phyloP scores from a whole-genome alignment of 37 sponge, comb jelly and placozoan genomes.

The Diacarnus erythraeanus region DNA sequence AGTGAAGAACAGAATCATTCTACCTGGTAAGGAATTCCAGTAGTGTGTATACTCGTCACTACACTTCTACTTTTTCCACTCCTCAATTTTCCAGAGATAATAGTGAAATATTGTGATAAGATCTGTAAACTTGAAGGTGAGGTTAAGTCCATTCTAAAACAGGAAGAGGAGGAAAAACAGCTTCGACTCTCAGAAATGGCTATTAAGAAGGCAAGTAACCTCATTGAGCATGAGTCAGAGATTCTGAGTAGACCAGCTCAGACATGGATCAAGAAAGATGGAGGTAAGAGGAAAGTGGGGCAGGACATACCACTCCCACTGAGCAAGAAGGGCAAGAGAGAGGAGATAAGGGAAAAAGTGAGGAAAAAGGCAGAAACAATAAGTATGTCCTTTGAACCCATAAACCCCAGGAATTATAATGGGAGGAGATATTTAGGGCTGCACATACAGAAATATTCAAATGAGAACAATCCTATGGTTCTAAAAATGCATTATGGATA shows the following conservation, averaged over 20 bases:
- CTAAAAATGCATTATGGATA: too few species aligned
- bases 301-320: neutral
- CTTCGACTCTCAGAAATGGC: slow-evolving; percentile 92
- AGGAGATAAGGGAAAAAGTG: slow-evolving; percentile 19
- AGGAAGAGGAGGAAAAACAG: slow-evolving; percentile 94
- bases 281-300: slow-evolving; percentile 11
- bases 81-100: too few species aligned
- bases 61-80: too few species aligned
- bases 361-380: slow-evolving; percentile 8
- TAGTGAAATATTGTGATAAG: slow-evolving; percentile 70
- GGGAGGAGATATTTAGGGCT: too few species aligned
- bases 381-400: too few species aligned
- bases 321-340: slow-evolving; percentile 28
- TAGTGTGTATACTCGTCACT: too few species aligned
- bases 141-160: slow-evolving; percentile 80
- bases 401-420: too few species aligned
- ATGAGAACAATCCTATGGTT: too few species aligned
- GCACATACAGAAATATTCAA: too few species aligned
- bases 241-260: slow-evolving; percentile 91
- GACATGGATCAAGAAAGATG: slow-evolving; percentile 75
- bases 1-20: slow-evolving; percentile 87
- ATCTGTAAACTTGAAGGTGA: slow-evolving; percentile 61
- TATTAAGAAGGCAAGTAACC: slow-evolving; percentile 91
- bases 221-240: slow-evolving; percentile 91
- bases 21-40: slow-evolving; percentile 72